These are phyloP conservation scores for Hippocampus kuda DNA, from an alignment of 2,797 vertebrate species.

Conservation along the genomic window DNA sequence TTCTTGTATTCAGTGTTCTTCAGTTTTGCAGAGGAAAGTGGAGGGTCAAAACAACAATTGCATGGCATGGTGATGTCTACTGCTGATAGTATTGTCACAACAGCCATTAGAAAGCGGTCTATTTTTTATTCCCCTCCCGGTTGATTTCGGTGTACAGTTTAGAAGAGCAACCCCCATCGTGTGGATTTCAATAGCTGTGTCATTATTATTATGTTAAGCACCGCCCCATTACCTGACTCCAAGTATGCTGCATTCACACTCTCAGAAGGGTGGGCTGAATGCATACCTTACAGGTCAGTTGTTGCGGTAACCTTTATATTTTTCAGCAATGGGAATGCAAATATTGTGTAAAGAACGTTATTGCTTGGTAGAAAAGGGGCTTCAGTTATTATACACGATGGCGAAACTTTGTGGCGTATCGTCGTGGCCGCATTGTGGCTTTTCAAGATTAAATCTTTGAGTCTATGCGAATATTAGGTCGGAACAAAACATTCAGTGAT, in stretches of 20 bases:
- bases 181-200: not conserved
- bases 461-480: conserved; percentile 14
- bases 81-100: not conserved
- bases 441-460: conserved; percentile 14
- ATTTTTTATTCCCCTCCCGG: not conserved
- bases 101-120: not conserved
- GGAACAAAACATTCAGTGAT: conserved; percentile 28
- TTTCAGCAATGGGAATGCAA: not conserved
- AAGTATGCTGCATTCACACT: not conserved
- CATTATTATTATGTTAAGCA: not conserved
- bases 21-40: conserved; percentile 6
- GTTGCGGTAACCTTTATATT: not conserved
- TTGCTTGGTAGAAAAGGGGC: not conserved
- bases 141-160: not conserved
- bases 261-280: too few relatives aligned
- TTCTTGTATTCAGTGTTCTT: conserved; percentile 6
- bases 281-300: not conserved
- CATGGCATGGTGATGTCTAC: not conserved
- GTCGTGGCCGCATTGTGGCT: conserved; percentile 7
- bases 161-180: not conserved
- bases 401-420: not conserved
- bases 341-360: not conserved
- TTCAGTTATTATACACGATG: conserved; percentile 6
- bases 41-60: not conserved
- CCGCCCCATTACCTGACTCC: not conserved